Percentiles rank a stretch among this genome's conserved stretches.
phyloP scores from a whole-genome alignment of 2,797 vertebrate genomes.

The Arnoldichthys spilopterus region DNA sequence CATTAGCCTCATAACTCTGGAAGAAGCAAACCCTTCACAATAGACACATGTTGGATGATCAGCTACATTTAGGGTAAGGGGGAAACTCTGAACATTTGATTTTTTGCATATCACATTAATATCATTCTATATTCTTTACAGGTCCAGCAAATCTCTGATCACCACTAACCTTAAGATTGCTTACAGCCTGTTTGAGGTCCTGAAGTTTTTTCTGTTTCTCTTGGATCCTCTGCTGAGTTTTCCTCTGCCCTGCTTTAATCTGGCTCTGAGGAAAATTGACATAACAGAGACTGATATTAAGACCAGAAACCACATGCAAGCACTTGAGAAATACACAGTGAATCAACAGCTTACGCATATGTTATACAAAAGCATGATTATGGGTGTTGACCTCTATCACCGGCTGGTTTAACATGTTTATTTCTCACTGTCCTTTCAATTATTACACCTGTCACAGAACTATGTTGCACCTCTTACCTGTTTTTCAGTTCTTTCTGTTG shows the following conservation, averaged over 20 bases:
- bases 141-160: neutral
- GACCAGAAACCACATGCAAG: neutral
- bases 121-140: neutral
- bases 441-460: neutral
- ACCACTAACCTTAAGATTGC: conserved; percentile 29
- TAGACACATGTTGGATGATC: neutral
- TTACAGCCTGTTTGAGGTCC: conserved; percentile 16
- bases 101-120: neutral
- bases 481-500: conserved; percentile 37
- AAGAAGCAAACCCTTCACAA: neutral
- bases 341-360: neutral
- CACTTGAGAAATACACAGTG: neutral
- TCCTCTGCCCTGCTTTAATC: conserved; percentile 10
- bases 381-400: neutral
- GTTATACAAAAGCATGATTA: neutral
- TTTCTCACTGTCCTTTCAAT: neutral
- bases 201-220: conserved; percentile 23
- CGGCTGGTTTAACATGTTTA: neutral
- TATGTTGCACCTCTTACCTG: conserved; percentile 34
- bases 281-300: neutral
- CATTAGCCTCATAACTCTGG: neutral
- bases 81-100: neutral
- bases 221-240: conserved; percentile 15
- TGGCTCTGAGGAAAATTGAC: conserved; percentile 26
- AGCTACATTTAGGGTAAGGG: neutral